Evolutionary conservation across 2,797 vertebrate species (phyloP), one percentile per base, ranked within the genome.

Genomic region (Sphaeramia orbicularis): DNA sequence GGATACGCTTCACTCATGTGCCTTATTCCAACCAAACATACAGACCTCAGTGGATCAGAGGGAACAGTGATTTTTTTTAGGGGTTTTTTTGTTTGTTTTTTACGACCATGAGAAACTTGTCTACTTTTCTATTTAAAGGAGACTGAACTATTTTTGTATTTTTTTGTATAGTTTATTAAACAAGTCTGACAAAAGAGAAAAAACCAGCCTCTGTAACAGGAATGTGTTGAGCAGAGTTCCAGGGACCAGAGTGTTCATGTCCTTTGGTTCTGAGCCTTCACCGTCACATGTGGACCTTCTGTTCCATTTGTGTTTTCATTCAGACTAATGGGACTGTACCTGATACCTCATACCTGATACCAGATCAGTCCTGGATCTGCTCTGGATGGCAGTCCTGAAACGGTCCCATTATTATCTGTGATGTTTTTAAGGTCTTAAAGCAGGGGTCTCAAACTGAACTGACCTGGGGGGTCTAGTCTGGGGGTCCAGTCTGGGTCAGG

Each of bases 21-120:
- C 92, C 92, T 93, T 90, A 81, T 72, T 30, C 48, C 65, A 38
- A 65, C 52, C 75, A 50, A 75, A 45, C 75, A 65, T 66, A 41
- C 32, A 57, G 81, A 86, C 85, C 83, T 84, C 81, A 69, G 40
- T 4, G 32, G 1, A 10, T 18, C 0, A 45, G 55, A 41, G 19
- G 15, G 15, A 32, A 11, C 19, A 0, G 19, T 41, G 38, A n/a
- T n/a, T n/a, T n/a, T n/a, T n/a, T n/a, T n/a, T n/a, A n/a, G n/a
- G n/a, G n/a, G n/a, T n/a, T 24, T 24, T 24, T 24, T 24, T 24
- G 24, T 24, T 24, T 24, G 4, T 24, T 72, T 78, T 74, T 48
- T 74, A 54, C 12, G 3, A 51, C 24, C 40, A 65, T 0, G 0
- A 5, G 68, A 35, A 38, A 59, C 24, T 5, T 13, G 8, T 35